These are phyloP conservation scores for Aphaenogaster floridana DNA, from an alignment of 1,140 invertebrate genomes.

Conservation along the genomic window DNA sequence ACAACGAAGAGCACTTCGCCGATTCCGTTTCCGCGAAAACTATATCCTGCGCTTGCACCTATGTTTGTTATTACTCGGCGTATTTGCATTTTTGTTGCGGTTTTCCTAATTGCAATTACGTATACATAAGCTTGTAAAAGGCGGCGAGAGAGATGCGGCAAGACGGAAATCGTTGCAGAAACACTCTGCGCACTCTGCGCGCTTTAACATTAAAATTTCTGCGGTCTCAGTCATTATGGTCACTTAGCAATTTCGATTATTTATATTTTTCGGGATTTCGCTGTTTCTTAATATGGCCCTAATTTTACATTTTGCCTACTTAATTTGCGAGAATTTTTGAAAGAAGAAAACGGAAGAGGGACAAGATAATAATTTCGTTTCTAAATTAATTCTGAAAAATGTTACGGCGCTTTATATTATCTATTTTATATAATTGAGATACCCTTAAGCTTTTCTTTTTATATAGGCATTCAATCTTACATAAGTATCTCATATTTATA, in stretches of 20 bases:
- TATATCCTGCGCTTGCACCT: slow-evolving; percentile 8
- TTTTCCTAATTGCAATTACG: slow-evolving; percentile 55
- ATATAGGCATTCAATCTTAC: background rate
- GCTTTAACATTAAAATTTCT: slow-evolving; percentile 42
- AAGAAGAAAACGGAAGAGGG: background rate
- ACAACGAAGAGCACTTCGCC: slow-evolving; percentile 2
- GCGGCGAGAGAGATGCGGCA: slow-evolving; percentile 4
- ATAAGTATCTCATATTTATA: background rate
- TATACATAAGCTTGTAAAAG: slow-evolving; percentile 23
- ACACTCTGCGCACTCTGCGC: slow-evolving; percentile 16
- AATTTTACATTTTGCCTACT: background rate
- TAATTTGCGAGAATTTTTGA: background rate
- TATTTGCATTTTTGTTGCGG: slow-evolving; percentile 70
- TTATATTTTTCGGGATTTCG: slow-evolving; percentile 2
- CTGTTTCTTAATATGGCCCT: background rate
- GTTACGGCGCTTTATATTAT: background rate
- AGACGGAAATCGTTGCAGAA: slow-evolving; percentile 38
- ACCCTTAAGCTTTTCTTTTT: background rate
- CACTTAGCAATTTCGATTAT: slow-evolving; percentile 27
- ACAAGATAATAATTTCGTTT: background rate
- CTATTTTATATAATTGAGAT: background rate
- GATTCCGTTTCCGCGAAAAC: slow-evolving; percentile 27
- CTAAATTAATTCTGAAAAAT: background rate
- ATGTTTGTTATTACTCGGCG: slow-evolving; percentile 54
- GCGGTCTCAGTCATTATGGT: background rate